phyloP scores from a whole-genome alignment of 2,797 vertebrate genomes.

The Vespertilio murinus region DNA sequence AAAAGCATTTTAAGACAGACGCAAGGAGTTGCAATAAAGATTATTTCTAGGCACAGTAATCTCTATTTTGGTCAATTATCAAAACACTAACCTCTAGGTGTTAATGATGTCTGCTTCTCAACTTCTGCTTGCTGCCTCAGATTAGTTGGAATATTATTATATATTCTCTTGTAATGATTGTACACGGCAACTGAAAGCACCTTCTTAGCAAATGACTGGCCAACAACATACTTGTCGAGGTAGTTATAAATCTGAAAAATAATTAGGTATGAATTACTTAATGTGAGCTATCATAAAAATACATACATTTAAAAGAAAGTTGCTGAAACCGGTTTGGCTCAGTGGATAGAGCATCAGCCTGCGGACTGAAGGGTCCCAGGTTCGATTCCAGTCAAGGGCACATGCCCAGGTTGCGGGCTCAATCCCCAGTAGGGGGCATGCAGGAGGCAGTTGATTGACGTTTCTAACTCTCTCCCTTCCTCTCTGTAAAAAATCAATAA shows the following conservation, averaged over 20 bases:
- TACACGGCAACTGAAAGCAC: constrained; percentile 98
- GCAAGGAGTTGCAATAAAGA: constrained; percentile 40
- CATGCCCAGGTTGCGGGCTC: no score
- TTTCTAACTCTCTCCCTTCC: no score
- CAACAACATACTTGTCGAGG: constrained; percentile 98
- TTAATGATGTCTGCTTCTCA: constrained; percentile 95
- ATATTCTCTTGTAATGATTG: constrained; percentile 99
- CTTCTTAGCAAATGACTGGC: constrained; percentile 98
- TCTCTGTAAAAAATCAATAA: no score
- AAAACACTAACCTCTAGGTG: constrained; percentile 93
- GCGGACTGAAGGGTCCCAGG: no score
- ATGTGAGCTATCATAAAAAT: neutral
- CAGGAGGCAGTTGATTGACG: no score
- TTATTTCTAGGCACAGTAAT: constrained; percentile 2
- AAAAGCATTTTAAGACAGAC: constrained; percentile 52
- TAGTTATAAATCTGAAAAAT: constrained; percentile 95
- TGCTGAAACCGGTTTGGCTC: no score
- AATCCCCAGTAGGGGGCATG: no score
- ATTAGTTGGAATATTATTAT: constrained; percentile 96
- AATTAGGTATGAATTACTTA: constrained; percentile 43
- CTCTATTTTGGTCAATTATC: constrained; percentile 38
- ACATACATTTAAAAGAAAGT: constrained; percentile 15
- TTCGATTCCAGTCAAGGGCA: no score
- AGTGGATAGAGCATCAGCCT: no score
- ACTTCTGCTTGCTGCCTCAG: constrained; percentile 93